Evolutionary conservation across 2,888 invertebrate genomes (phyloP), one percentile per base, ranked within the genome.

Genomic region (Eulithis testata): DNA sequence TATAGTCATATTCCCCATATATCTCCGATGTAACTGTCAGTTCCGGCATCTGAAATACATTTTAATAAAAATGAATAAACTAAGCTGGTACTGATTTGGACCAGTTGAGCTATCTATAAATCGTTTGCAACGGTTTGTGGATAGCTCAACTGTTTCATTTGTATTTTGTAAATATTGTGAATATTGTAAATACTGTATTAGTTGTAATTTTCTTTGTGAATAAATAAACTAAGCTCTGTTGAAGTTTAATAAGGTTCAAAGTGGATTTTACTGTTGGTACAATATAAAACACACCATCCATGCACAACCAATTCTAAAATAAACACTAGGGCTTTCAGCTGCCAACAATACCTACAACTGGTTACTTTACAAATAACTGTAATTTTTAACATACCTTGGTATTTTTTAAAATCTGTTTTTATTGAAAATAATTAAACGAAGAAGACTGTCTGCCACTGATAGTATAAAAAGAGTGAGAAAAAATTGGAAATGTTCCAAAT

Each of bases 11-110:
- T 88, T 96, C 96, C 44, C 93, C 90, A 83, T 96, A 96, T 80
- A 97, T 94, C 91, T 97, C 96, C 31, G 96, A 96, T 51, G 95
- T 95, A 59, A 96, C 95, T 75, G 94, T 94, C 64, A 93, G 87
- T 84, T 94, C 94, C 68, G 93, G 91, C 93, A 94, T 94, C 92
- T 93, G 76, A 59, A 85, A 56, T 49, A 49, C 1, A 12, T 47
- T 47, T 5, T 40, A 9, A 14, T 7, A 56, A 7, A 52, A 52
- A 21, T 21, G 2, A 21, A 21, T 21, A 21, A 45, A 53, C 14
- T 36, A 0, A 3, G 8, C 47, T 14, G n/a, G n/a, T n/a, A n/a
- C n/a, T n/a, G n/a, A n/a, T n/a, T n/a, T n/a, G n/a, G n/a, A n/a
- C n/a, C n/a, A n/a, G n/a, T n/a, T n/a, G n/a, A n/a, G n/a, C n/a